These are phyloP conservation scores for Hemiprocne comata DNA, from an alignment of 2,113 vertebrate genomes.

Conservation along the genomic window DNA sequence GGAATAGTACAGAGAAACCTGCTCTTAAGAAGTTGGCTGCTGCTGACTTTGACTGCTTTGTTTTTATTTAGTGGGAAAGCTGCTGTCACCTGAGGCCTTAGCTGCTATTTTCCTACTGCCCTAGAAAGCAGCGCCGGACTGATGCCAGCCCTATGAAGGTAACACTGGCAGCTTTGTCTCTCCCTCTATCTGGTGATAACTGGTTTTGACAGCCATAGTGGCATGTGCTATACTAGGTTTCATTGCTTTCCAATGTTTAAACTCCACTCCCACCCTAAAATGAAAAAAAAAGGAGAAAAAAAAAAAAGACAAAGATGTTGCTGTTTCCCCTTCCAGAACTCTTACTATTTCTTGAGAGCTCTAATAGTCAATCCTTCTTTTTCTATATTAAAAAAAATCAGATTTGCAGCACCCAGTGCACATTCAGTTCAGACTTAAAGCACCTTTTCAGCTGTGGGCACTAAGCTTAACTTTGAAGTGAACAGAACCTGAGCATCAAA, in stretches of 20 bases:
- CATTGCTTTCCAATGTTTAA: background rate
- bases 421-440: background rate
- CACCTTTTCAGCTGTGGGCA: background rate
- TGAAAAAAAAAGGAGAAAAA: background rate
- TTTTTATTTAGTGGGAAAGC: conserved; percentile 19
- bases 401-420: background rate
- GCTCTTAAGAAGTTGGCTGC: background rate
- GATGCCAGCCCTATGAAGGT: background rate
- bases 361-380: background rate
- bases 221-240: background rate
- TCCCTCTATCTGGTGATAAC: background rate
- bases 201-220: background rate
- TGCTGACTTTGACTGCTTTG: background rate
- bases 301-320: background rate
- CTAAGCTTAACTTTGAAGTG: background rate
- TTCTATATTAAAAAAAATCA: background rate
- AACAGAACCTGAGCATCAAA: background rate
- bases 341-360: background rate
- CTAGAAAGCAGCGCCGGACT: background rate
- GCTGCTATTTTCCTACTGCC: background rate
- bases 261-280: background rate
- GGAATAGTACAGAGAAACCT: background rate
- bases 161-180: background rate
- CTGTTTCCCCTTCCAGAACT: background rate
- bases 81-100: conserved; percentile 62